Percentiles rank a stretch among this genome's conserved stretches.
These are phyloP conservation scores for Mimachlamys varia DNA, from an alignment of 2,888 invertebrate genomes.

Conservation along the genomic window DNA sequence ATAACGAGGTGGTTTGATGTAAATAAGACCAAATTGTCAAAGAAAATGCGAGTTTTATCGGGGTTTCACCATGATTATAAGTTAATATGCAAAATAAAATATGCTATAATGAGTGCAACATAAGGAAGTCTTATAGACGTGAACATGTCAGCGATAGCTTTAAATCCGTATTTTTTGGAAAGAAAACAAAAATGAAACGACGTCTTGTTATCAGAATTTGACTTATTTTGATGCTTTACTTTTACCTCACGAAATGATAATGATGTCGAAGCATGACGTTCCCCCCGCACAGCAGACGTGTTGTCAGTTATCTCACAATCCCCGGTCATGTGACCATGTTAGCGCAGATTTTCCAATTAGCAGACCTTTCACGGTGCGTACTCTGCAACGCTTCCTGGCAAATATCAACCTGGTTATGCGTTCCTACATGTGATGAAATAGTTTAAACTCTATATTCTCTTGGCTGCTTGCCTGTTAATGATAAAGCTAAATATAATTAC, in stretches of 20 bases:
- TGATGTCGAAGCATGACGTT: not conserved
- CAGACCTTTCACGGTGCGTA: not conserved
- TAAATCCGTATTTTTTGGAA: no score
- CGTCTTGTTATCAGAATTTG: no score
- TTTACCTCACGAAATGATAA: not conserved
- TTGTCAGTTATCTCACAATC: not conserved
- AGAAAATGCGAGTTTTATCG: not conserved
- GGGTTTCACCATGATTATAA: no score
- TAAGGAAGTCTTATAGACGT: no score
- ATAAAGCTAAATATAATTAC: slow-evolving; percentile 20
- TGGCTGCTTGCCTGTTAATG: slow-evolving; percentile 2
- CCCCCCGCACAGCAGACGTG: not conserved
- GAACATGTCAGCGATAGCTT: no score
- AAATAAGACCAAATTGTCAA: not conserved
- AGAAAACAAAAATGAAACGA: no score
- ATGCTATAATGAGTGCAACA: no score
- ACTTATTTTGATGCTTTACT: not conserved
- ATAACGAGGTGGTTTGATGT: not conserved
- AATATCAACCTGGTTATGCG: not conserved
- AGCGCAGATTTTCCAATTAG: not conserved
- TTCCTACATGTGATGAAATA: not conserved
- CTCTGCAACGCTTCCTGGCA: not conserved
- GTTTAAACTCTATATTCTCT: not conserved
- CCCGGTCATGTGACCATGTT: not conserved
- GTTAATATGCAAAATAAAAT: no score